Evolutionary conservation across 2,113 vertebrate genomes (phyloP), one percentile per base, ranked within the genome.

Genomic region (Protobothrops mucrosquamatus): DNA sequence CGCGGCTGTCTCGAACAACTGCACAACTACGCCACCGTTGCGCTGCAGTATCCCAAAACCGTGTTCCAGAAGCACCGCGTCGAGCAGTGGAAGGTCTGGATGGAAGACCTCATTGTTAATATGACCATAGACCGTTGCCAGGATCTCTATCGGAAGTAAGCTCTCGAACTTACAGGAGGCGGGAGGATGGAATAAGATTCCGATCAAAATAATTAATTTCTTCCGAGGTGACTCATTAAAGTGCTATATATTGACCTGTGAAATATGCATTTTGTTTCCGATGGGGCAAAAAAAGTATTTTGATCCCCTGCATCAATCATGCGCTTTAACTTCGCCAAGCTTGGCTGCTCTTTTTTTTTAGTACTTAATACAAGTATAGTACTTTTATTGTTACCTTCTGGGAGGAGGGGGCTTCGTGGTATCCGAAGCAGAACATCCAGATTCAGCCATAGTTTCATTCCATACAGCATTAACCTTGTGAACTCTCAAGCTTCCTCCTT

Each of bases 21-120:
- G 52, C 99, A 99, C 98, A 99, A 98, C 96, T 99, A 99, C 1
- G 99, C 99, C 57, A 99, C 99, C 0, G 99, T 99, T 22, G 99
- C 99, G n/a, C 96, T 99, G 96, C 98, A 99, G 94, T 99, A 99
- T 95, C 99, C 99, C 0, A 98, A 98, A 64, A 97, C 98, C 1
- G 99, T 98, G 22, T 98, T 99, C 59, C 98, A 98, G 94, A 98
- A 98, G 81, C 99, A 99, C 95, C 97, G 99, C 0, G 98, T 98
- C 81, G 98, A 99, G 89, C 98, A 99, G 86, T 99, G 99, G 99
- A 99, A 99, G 93, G 98, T 98, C 48, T 99, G 99, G 99, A 98
- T 99, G 98, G 99, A 99, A 96, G 99, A 99, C 29, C 98, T 99
- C 69, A 97, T 99, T 89, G 97, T 98, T 92, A 98, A 98, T 94